Percentiles rank a stretch among this genome's conserved stretches.
Evolutionary conservation across 2,113 vertebrate genomes (phyloP).

Genomic region (Naja naja): DNA sequence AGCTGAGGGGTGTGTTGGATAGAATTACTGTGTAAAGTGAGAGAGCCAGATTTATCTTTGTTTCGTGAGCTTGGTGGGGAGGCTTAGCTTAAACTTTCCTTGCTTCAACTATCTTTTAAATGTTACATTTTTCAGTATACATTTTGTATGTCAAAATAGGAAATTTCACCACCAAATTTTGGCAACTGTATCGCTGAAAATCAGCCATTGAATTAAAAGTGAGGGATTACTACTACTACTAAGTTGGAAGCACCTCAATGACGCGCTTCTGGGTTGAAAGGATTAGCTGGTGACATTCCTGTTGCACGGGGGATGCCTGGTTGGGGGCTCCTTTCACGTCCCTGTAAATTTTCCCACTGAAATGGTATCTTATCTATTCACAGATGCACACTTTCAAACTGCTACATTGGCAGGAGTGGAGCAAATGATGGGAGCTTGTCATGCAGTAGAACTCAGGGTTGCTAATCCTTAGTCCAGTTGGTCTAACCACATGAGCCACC

Average conservation of each 20-base stretch:
- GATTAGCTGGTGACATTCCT: not conserved
- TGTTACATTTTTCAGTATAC: not conserved
- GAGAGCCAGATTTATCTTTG: not conserved
- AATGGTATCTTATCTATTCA: not conserved
- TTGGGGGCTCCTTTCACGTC: not conserved
- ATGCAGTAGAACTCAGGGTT: not conserved
- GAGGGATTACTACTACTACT: too few species aligned
- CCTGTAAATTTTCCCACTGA: not conserved
- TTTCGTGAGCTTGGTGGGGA: not conserved
- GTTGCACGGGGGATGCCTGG: not conserved
- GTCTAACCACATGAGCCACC: not conserved
- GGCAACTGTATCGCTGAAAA: not conserved
- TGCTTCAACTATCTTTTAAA: not conserved
- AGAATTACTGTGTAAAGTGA: not conserved
- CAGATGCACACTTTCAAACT: not conserved
- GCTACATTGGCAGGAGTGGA: not conserved
- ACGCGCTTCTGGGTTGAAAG: not conserved
- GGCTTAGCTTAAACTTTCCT: not conserved
- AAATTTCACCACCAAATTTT: not conserved
- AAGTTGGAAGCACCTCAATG: not conserved
- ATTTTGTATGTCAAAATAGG: not conserved
- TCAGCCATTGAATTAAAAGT: not conserved
- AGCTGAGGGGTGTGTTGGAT: not conserved
- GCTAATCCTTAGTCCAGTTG: not conserved
- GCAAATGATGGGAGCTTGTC: not conserved